phyloP scores from a whole-genome alignment of 2,888 invertebrate species.

The Boloria euphrosyne region DNA sequence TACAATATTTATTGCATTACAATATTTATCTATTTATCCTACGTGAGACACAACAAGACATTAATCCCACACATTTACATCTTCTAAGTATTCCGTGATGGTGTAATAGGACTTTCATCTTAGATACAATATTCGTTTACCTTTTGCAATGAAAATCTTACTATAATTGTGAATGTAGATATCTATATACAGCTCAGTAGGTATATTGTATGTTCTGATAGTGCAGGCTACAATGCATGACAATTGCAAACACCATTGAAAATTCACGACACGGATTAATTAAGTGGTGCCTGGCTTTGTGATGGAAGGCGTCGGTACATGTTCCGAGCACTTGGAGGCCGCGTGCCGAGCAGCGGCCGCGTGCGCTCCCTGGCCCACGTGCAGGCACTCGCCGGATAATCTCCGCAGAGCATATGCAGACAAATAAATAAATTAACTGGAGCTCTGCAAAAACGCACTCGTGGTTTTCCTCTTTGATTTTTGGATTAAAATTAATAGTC shows the following conservation, averaged over 20 bases:
- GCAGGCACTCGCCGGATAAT: conserved; percentile 62
- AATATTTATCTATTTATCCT: no score
- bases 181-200: no score
- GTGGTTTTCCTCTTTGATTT: conserved; percentile 47
- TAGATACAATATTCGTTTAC: no score
- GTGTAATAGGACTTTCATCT: no score
- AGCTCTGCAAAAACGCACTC: conserved; percentile 52
- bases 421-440: conserved; percentile 79
- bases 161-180: no score
- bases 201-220: neutral
- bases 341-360: conserved; percentile 51
- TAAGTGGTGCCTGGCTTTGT: conserved; percentile 73
- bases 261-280: conserved; percentile 70
- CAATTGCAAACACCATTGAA: conserved; percentile 48
- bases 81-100: no score
- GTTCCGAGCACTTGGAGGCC: conserved; percentile 66
- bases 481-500: conserved; percentile 56
- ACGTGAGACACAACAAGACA: no score
- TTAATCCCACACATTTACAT: no score
- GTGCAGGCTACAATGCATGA: conserved; percentile 20
- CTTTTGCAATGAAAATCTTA: no score
- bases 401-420: conserved; percentile 64
- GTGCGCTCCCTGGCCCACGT: conserved; percentile 44
- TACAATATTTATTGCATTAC: no score
- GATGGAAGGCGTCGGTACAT: conserved; percentile 65